These are phyloP conservation scores for human DNA, from an alignment of 2,113 vertebrate genomes.

Conservation along the genomic window DNA sequence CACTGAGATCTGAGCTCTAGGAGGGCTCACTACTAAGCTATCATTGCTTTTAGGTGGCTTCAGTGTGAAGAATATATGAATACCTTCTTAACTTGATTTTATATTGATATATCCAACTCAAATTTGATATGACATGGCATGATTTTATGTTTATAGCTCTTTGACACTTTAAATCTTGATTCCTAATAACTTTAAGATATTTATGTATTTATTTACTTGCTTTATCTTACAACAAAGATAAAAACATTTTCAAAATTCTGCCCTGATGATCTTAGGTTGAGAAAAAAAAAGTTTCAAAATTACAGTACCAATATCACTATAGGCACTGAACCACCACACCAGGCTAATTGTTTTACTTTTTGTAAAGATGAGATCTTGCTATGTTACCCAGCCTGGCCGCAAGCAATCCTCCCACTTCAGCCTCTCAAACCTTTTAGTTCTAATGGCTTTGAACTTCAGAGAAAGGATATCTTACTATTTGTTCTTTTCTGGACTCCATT, in stretches of 20 bases:
- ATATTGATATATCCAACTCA: background rate
- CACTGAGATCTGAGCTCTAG: background rate
- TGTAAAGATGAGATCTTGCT: too few species aligned
- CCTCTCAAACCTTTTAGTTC: background rate
- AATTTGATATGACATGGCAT: background rate
- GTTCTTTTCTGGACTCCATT: background rate
- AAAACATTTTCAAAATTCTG: background rate
- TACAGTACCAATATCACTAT: background rate
- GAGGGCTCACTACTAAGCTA: background rate
- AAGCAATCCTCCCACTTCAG: too few species aligned
- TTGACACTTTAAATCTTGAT: background rate
- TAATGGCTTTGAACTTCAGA: background rate
- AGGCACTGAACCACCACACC: too few species aligned
- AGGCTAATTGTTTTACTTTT: too few species aligned
- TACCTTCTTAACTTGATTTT: background rate
- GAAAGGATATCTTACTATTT: background rate
- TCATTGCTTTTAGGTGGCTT: background rate
- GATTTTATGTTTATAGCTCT: background rate
- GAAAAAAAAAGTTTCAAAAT: background rate
- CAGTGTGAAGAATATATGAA: background rate
- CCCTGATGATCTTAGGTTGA: too few species aligned
- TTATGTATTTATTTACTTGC: background rate
- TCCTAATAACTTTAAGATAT: background rate
- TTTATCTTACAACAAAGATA: background rate
- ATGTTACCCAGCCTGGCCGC: too few species aligned